Evolutionary conservation across 2,113 vertebrate genomes (phyloP).

Genomic region (Hylia prasina): DNA sequence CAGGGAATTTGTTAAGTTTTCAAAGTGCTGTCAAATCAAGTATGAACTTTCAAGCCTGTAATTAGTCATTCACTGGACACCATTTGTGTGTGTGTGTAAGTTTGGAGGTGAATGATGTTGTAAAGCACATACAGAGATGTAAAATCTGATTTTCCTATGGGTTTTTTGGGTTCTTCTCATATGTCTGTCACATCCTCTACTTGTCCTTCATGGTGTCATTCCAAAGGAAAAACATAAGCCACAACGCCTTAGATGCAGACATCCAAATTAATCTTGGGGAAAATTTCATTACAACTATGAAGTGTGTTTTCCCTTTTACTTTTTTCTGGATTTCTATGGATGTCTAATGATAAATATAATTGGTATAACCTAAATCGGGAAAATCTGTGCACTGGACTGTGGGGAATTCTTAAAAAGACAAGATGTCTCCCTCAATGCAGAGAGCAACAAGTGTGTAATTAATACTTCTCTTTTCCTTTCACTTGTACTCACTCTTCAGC

Average conservation of each 20-base stretch:
- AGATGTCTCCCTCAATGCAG: background rate
- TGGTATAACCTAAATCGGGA: background rate
- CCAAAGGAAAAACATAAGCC: background rate
- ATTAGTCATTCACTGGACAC: background rate
- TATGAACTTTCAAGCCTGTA: background rate
- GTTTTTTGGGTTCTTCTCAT: background rate
- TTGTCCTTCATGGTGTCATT: background rate
- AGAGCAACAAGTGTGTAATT: background rate
- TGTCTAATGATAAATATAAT: background rate
- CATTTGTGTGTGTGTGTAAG: background rate
- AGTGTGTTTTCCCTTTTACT: background rate
- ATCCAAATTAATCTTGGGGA: background rate
- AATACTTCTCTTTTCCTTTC: background rate
- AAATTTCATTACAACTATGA: background rate
- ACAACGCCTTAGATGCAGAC: background rate
- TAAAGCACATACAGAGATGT: background rate
- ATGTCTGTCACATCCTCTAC: background rate
- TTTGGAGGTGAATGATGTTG: background rate
- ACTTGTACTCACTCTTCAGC: background rate
- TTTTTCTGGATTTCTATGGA: background rate
- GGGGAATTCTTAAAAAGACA: background rate
- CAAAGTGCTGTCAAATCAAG: background rate
- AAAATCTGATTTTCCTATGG: background rate
- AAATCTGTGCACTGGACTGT: background rate
- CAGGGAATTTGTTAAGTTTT: background rate